A percentile compares a stretch with the other conserved stretches of the same genome.
These are phyloP conservation scores for Acronicta aceris DNA, from an alignment of 2,888 invertebrate species.

Conservation along the genomic window DNA sequence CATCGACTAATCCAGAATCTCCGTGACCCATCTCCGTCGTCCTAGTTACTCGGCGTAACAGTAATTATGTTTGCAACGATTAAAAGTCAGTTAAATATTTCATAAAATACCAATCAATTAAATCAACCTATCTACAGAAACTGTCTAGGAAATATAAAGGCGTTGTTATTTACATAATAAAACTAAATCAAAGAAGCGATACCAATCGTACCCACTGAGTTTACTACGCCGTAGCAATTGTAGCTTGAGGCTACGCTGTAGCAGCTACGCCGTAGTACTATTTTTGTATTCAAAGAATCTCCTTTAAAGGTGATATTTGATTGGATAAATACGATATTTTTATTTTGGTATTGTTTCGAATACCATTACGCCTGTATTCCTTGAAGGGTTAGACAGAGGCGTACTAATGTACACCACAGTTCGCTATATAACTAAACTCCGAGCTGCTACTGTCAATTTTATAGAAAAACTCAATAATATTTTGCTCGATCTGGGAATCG, in stretches of 20 bases:
- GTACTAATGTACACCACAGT: neutral
- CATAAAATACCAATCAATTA: too few relatives aligned
- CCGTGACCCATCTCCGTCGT: too few relatives aligned
- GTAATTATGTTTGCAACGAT: too few relatives aligned
- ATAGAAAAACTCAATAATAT: too few relatives aligned
- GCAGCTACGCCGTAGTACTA: conserved; percentile 22
- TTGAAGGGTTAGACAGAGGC: too few relatives aligned
- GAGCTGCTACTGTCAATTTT: too few relatives aligned
- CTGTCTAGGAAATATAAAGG: conserved; percentile 18
- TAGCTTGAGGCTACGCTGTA: conserved; percentile 43
- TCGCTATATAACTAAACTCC: too few relatives aligned
- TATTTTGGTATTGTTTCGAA: neutral
- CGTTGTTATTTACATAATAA: conserved; percentile 24
- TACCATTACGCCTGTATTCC: too few relatives aligned
- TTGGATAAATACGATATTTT: neutral
- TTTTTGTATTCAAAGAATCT: conserved; percentile 14
- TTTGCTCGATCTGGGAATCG: too few relatives aligned
- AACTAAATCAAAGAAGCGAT: conserved; percentile 44
- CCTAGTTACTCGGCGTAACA: too few relatives aligned
- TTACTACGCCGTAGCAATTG: conserved; percentile 48
- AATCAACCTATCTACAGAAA: conserved; percentile 1
- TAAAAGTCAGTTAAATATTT: too few relatives aligned
- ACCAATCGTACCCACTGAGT: conserved; percentile 28
- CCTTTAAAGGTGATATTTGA: neutral
- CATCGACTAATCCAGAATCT: too few relatives aligned